Evolutionary conservation across 2,888 invertebrate genomes (phyloP), one percentile per base, ranked within the genome.

Genomic region (Melanchra persicariae): DNA sequence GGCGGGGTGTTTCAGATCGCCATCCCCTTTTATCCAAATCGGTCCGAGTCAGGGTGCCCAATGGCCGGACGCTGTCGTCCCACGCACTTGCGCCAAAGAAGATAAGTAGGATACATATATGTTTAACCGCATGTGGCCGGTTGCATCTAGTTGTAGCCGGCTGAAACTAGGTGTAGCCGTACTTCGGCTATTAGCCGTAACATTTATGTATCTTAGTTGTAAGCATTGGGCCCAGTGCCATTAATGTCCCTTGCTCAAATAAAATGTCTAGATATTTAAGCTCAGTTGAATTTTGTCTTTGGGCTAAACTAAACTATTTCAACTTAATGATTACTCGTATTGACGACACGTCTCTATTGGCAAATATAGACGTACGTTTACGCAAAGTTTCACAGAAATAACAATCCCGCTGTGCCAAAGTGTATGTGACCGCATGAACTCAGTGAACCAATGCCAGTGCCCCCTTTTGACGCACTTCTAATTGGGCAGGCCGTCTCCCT

Each of bases 401-500:
- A 74, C 61, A 62, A 74, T 24, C 30, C n/a, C 51, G 1, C 2
- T 40, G 51, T 6, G 22, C 15, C 59, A 66, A 45, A 54, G 49
- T 57, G 15, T 73, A 22, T 12, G 57, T 52, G 26, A 55, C 49
- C 34, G 10, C 15, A 37, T 9, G 2, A 52, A 45, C 2, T 45
- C 12, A 51, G 24, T 45, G 60, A 37, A 47, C n/a, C 54, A 61
- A 37, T 45, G 26, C 6, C 45, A 34, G n/a, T 10, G 45, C 57
- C 22, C 37, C 49, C 45, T 24, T 49, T 60, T 66, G 66, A 65
- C 65, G 12, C 6, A 43, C 24, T 49, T 43, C 52, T 66, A 75
- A 77, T 75, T 77, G 61, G 75, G 26, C 30, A 59, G 43, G 15
- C 52, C 62, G 51, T n/a, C n/a, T n/a, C n/a, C n/a, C 7, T 4